Evolutionary conservation across 2,888 invertebrate species (phyloP), one percentile per base, ranked within the genome.

Genomic region (Euplagia quadripunctaria): DNA sequence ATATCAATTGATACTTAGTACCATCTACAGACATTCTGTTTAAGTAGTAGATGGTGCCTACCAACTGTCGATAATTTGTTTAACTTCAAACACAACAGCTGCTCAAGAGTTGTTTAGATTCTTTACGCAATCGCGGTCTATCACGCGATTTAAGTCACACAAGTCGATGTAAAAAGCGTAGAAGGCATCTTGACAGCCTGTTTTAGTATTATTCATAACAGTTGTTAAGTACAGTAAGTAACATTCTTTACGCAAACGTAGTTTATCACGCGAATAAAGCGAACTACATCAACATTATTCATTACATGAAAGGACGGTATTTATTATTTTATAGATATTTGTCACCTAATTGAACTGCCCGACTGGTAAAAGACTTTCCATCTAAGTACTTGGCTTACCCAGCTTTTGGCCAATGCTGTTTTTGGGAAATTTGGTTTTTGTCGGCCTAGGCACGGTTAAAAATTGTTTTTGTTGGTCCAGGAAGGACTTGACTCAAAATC

Each of bases 221-320:
- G 14, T 5, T 1, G 31, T 1, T 31, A 31, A 61, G 11, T 61
- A 31, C 14, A 6, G 20, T 12, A 14, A 31, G 61, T 61, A 31
- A 31, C 31, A 61, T 61, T 61, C 61, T 61, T 61, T 6, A 61
- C 31, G 61, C 14, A 31, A 31, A 31, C 31, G 61, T 61, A 61
- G 31, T 61, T 61, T 61, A 61, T 61, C 61, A 61, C 61, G 61
- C 61, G 14, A 61, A 31, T 31, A 58, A 58, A 61, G 31, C 14
- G 14, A 31, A 61, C 31, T 61, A 6, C 20, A 61, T 12, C 31
- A 7, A 61, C 61, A 31, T 31, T 31, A 11, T 6, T 46, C 43
- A 46, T 46, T 20, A 20, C 58, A 58, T 58, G 20, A 58, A 58
- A 58, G 20, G 20, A 12, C 12, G n/a, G 11, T 4, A 55, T 58